Percentiles rank a stretch among this genome's conserved stretches.
Evolutionary conservation across 2,888 invertebrate genomes (phyloP).

Genomic region (Erannis defoliaria): DNA sequence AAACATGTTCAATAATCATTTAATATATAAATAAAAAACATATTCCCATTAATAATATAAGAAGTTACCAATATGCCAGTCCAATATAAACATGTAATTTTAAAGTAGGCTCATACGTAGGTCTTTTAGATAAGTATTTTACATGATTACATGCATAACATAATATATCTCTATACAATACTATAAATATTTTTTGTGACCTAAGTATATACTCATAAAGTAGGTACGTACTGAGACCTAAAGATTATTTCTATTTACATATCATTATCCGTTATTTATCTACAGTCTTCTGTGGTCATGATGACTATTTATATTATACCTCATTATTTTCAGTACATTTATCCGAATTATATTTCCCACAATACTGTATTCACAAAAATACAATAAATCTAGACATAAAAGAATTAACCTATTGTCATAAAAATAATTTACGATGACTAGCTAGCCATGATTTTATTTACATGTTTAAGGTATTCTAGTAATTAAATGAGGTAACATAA

Average conservation of each 20-base stretch:
- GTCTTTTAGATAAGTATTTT: not conserved
- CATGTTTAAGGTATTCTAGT: not conserved
- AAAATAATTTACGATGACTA: conserved; percentile 7
- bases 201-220: not conserved
- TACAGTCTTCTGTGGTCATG: not conserved
- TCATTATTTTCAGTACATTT: not conserved
- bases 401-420: not conserved
- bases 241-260: conserved; percentile 7
- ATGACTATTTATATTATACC: not conserved
- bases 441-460: not conserved
- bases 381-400: not conserved
- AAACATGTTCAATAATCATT: not conserved
- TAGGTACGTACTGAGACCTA: conserved; percentile 1
- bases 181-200: not conserved
- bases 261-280: not conserved
- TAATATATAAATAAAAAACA: not conserved
- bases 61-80: not conserved
- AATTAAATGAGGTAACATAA: no score
- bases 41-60: not conserved
- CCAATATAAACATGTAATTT: not conserved
- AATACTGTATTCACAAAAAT: not conserved
- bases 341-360: not conserved
- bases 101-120: not conserved
- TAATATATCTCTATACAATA: no score
- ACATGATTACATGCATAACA: not conserved